phyloP scores from a whole-genome alignment of 2,113 vertebrate species.

The Rhea pennata region DNA sequence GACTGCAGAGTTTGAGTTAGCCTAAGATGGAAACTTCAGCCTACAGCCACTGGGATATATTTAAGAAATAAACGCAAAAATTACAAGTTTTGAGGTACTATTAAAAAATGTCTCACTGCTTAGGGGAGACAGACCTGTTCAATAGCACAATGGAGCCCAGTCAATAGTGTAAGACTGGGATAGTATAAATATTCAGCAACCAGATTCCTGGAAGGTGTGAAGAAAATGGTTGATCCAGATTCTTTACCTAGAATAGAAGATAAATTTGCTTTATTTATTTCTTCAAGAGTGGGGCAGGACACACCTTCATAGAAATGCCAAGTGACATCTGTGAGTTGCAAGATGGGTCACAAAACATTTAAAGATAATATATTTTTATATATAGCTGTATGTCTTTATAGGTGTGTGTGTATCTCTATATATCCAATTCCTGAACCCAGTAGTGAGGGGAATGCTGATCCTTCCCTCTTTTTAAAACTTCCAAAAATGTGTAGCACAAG shows the following conservation, averaged over 20 bases:
- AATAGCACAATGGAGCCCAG: not conserved
- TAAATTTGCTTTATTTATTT: not conserved
- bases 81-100: not conserved
- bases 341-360: not conserved
- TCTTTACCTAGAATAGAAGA: not conserved
- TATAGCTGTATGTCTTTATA: too few species aligned
- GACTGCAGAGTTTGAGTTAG: not conserved
- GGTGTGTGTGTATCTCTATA: too few species aligned
- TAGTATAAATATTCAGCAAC: not conserved
- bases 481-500: not conserved
- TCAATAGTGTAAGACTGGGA: not conserved
- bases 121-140: not conserved
- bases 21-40: not conserved
- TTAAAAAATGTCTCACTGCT: not conserved
- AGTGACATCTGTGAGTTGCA: not conserved
- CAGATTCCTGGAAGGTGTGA: not conserved
- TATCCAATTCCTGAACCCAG: not conserved
- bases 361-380: not conserved
- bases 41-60: not conserved
- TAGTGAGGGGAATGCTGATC: not conserved
- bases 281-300: not conserved
- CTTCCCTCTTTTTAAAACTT: not conserved
- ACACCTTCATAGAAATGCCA: not conserved
- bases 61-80: not conserved
- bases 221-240: not conserved